Evolutionary conservation across 2,797 vertebrate genomes (phyloP), one percentile per base, ranked within the genome.

Genomic region (Gymnothorax javanicus): DNA sequence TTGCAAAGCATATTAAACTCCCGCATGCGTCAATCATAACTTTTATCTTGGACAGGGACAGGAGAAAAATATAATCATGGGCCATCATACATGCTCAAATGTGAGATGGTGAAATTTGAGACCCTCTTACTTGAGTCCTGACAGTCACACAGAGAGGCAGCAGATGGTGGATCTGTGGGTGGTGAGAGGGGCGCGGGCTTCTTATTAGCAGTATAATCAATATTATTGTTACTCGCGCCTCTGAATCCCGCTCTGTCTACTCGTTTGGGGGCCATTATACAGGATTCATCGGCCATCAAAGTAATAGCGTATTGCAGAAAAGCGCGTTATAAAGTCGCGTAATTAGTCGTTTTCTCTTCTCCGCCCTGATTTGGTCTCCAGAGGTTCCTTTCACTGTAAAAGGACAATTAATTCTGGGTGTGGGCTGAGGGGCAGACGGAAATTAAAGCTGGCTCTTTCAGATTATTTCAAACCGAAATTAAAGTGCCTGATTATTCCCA

Each of bases 361-460:
- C 82, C 85, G 92, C 92, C 87, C 89, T 86, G 62, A 86, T 81
- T 90, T 91, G 90, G 89, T 95, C 95, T 94, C 94, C 88, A 87
- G 93, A 91, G 95, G 89, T 93, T 67, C 69, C 89, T 93, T 90
- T 90, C 90, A 93, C 91, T 91, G 92, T 91, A 91, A 94, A 93
- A 95, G 86, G 92, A 95, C 93, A 94, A 95, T 95, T 95, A 91
- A 95, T 95, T 96, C 94, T 93, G 92, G 94, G 94, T 95, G 93
- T 93, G 88, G 88, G 93, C 95, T 95, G 90, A 90, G 90, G 94
- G 95, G 92, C 93, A 92, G 91, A 90, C 93, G 88, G 91, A 95
- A 94, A 95, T 95, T 93, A 95, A 95, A 95, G 93, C 87, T 0
- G 90, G 94, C 93, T 93, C 93, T 90, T 89, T 91, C 94, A 93